phyloP scores from a whole-genome alignment of 2,888 invertebrate species.

The Amphipyra berbera region DNA sequence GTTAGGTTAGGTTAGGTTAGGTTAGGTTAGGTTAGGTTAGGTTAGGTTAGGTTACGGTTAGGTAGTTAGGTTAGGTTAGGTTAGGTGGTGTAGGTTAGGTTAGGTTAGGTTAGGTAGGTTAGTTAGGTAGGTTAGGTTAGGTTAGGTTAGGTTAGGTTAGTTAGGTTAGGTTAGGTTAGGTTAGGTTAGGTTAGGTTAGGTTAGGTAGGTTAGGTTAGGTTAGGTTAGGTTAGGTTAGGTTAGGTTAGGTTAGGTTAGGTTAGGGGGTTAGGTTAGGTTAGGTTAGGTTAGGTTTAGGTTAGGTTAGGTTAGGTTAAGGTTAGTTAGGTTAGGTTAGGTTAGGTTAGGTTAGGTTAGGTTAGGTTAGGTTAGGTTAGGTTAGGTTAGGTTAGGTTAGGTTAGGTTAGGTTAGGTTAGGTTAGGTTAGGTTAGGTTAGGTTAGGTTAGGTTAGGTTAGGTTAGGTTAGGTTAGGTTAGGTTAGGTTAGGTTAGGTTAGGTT shows the following conservation, averaged over 20 bases:
- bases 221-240: constrained; percentile 1
- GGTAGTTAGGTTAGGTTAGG: constrained; percentile 55
- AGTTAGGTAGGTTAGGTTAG: not conserved
- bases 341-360: constrained; percentile 10
- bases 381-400: constrained; percentile 1
- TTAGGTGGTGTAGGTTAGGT: constrained; percentile 13
- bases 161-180: constrained; percentile 1
- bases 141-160: constrained; percentile 1
- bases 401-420: constrained; percentile 13
- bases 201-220: constrained; percentile 1
- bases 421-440: constrained; percentile 3
- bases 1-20: constrained; percentile 60
- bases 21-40: constrained; percentile 54
- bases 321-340: not conserved
- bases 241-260: constrained; percentile 1
- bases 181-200: constrained; percentile 1
- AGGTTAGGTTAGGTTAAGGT: not conserved
- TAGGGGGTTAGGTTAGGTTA: not conserved
- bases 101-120: constrained; percentile 1
- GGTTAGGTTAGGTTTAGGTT: constrained; percentile 1
- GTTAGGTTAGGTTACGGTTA: constrained; percentile 53
- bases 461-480: constrained; percentile 33
- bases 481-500: constrained; percentile 34
- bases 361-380: constrained; percentile 25
- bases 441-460: constrained; percentile 21